Percentiles rank a stretch among this genome's conserved stretches.
phyloP scores from a whole-genome alignment of 2,797 vertebrate species.

The Champsocephalus esox region DNA sequence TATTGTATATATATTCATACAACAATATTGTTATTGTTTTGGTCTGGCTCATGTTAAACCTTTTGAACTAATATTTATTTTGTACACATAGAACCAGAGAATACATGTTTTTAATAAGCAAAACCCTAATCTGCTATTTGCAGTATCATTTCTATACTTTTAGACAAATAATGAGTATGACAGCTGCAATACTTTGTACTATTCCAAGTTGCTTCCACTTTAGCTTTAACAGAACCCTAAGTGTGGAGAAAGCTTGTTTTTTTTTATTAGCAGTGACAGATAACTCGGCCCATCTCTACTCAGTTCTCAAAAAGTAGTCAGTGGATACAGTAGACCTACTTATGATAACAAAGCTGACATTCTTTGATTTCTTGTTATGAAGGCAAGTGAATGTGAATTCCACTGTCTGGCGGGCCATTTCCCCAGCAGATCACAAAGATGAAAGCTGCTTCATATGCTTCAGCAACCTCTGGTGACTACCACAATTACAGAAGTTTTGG shows the following conservation, averaged over 20 bases:
- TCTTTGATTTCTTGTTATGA: conserved; percentile 39
- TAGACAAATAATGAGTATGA: neutral
- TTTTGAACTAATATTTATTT: too few relatives aligned
- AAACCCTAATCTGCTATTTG: conserved; percentile 1
- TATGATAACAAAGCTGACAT: conserved; percentile 24
- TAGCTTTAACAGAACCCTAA: neutral
- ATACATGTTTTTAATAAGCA: neutral
- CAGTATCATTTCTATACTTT: conserved; percentile 7
- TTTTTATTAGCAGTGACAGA: conserved; percentile 7
- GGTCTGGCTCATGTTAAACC: too few relatives aligned
- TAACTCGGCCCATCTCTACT: conserved; percentile 20
- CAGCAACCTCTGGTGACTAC: conserved; percentile 51
- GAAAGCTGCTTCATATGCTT: conserved; percentile 56
- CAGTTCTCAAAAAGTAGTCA: conserved; percentile 33
- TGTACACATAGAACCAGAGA: too few relatives aligned
- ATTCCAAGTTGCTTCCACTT: conserved; percentile 13
- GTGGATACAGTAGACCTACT: conserved; percentile 5
- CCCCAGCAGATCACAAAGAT: conserved; percentile 61
- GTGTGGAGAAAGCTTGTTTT: conserved; percentile 13
- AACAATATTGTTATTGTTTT: too few relatives aligned
- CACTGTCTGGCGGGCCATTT: conserved; percentile 40
- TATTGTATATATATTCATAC: too few relatives aligned
- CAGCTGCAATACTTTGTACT: neutral
- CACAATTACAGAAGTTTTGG: conserved; percentile 64
- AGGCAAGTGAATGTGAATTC: conserved; percentile 33